Base-by-base conservation (phyloP, 2,797 vertebrate genomes). In the Nannoperca obscura region DNA sequence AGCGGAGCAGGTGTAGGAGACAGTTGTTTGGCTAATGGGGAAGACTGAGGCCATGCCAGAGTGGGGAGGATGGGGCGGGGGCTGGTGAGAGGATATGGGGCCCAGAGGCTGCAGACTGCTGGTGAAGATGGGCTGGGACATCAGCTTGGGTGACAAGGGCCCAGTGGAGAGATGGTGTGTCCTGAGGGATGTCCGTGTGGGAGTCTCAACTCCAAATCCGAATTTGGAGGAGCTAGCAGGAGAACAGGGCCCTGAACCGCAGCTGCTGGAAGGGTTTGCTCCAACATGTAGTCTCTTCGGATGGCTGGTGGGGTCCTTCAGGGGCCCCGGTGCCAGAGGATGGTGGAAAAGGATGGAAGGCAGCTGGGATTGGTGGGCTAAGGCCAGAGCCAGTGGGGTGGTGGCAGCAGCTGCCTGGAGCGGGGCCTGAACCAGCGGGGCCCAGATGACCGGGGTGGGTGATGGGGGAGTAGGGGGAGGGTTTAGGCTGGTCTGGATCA, bases 391-490 rank as follows among this genome's bases (percentile, higher is more conserved):
- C 34, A 99, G 96, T 0, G 98, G 97, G 0, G 97, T 98, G 86
- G 98, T 99, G 80, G 98, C 97, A 0, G 98, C 97, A 0, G 97
- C 98, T 0, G 98, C 97, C 92, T 99, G 98, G 62, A 99, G 93
- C 0, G 98, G 98, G 0, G 97, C 98, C 92, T 98, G 98, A 80
- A 99, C 95, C 68, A 99, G 94, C 0, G 98, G 97, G 0, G 98
- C 97, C 98, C 98, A 99, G 93, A 99, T 99, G 86, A 98, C 95
- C 0, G 97, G 96, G 0, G 96, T 95, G 66, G 97, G 95, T 0
- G 96, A 93, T 0, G 97, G 94, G 0, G 96, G 92, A 2, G 94
- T 89, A 0, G 86, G 84, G 2, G 84, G 55, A 0, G 91, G 83
- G 0, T 91, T 94, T 0, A 96, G 93, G 0, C 94, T 94, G 0